Percentiles rank a stretch among this genome's conserved stretches.
phyloP scores from a whole-genome alignment of 2,888 invertebrate genomes.

The Cremastobaeus sp. region DNA sequence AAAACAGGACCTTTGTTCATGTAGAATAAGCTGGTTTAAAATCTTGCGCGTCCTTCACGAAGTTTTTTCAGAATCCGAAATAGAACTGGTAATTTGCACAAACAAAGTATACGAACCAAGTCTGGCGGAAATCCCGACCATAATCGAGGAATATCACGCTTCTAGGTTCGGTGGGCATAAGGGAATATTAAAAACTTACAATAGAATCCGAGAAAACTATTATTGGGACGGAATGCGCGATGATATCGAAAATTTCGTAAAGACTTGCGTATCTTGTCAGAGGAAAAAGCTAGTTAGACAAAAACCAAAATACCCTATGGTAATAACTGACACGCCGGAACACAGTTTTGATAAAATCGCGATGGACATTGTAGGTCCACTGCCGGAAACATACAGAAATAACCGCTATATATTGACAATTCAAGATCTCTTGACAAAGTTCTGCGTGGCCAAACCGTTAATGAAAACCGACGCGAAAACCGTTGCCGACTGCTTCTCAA shows the following conservation, averaged over 20 bases:
- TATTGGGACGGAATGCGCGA: background rate
- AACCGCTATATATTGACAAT: conserved; percentile 1
- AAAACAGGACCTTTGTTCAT: no score
- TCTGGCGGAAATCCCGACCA: background rate
- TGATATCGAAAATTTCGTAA: background rate
- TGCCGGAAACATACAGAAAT: background rate
- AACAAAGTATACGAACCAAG: no score
- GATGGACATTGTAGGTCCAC: background rate
- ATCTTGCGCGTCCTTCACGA: no score
- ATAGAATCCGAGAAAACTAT: conserved; percentile 5
- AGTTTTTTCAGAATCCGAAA: no score
- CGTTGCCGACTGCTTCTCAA: background rate
- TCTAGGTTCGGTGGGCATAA: background rate
- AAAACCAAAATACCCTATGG: background rate
- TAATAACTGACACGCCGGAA: background rate
- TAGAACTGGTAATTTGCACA: no score
- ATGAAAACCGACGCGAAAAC: background rate
- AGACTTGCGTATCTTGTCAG: conserved; percentile 1
- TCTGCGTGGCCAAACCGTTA: background rate
- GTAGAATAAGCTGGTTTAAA: no score
- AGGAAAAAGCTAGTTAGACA: background rate
- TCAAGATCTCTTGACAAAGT: conserved; percentile 3
- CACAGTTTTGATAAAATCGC: background rate
- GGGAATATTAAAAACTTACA: background rate
- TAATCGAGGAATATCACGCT: background rate